A percentile compares a stretch with the other conserved stretches of the same genome.
Evolutionary conservation across 2,888 invertebrate genomes (phyloP).

Genomic region (Melanophora roralis): DNA sequence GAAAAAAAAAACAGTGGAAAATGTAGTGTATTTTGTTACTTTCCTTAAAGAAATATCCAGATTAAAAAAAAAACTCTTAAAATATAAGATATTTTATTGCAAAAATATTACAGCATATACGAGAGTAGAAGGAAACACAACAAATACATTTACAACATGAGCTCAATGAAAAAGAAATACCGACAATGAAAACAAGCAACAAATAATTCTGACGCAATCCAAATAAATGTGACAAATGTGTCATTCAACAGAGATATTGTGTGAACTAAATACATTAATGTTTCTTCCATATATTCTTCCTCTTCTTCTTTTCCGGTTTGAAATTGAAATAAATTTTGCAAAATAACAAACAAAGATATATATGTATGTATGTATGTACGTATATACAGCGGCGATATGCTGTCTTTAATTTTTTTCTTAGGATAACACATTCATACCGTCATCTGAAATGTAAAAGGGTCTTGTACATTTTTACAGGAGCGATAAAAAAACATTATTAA

Average conservation of each 20-base stretch:
- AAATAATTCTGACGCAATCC: constrained; percentile 45
- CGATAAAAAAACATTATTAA: too few relatives aligned
- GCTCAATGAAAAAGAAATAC: constrained; percentile 1
- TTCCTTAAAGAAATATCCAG: too few relatives aligned
- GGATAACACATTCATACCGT: too few relatives aligned
- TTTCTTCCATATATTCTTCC: not conserved
- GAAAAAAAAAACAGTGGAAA: too few relatives aligned
- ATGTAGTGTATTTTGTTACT: not conserved
- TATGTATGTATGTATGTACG: too few relatives aligned
- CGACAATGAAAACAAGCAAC: constrained; percentile 6
- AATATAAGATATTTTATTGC: constrained; percentile 23
- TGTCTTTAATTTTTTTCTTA: too few relatives aligned
- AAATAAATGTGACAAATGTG: constrained; percentile 46
- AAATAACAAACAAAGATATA: too few relatives aligned
- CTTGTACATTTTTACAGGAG: too few relatives aligned
- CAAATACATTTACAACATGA: not conserved
- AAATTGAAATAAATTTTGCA: constrained; percentile 16
- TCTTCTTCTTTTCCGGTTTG: not conserved
- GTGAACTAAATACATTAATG: constrained; percentile 43
- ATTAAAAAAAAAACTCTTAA: not conserved
- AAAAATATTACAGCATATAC: not conserved
- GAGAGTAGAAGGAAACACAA: not conserved
- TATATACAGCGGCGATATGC: too few relatives aligned
- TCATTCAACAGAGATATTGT: constrained; percentile 34
- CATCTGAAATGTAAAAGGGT: too few relatives aligned